Evolutionary conservation across 2,888 invertebrate species (phyloP).

Genomic region (Drosophila lutescens): DNA sequence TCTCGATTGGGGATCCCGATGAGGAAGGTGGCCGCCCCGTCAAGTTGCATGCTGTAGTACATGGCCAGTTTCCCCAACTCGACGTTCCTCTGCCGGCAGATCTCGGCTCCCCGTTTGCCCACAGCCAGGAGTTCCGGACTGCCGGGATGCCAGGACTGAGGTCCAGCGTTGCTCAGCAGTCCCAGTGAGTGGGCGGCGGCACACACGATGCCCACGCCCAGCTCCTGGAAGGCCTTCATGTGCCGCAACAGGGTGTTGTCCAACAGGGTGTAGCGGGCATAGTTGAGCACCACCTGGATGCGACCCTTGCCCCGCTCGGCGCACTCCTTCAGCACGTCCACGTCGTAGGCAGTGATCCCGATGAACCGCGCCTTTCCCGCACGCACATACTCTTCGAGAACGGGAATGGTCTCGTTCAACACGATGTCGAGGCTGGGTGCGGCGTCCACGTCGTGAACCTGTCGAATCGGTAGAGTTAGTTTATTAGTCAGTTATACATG

Average conservation of each 20-base stretch:
- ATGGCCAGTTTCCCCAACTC: constrained; percentile 85
- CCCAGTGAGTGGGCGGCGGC: constrained; percentile 94
- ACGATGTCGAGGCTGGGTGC: constrained; percentile 91
- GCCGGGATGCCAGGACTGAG: constrained; percentile 93
- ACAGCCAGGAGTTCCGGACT: constrained; percentile 84
- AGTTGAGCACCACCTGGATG: constrained; percentile 86
- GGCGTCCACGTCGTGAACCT: constrained; percentile 95
- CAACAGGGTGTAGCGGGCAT: constrained; percentile 91
- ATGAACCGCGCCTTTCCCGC: constrained; percentile 91
- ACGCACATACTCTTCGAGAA: constrained; percentile 89
- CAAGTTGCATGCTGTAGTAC: constrained; percentile 87
- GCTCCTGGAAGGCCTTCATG: constrained; percentile 86
- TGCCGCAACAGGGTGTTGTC: constrained; percentile 91
- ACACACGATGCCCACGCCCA: constrained; percentile 91
- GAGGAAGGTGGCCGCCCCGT: constrained; percentile 88
- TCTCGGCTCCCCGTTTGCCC: constrained; percentile 86
- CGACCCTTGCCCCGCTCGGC: constrained; percentile 87
- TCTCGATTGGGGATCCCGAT: constrained; percentile 90
- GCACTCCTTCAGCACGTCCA: constrained; percentile 89
- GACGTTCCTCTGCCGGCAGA: constrained; percentile 88
- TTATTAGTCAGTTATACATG: too few species aligned
- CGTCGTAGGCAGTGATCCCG: constrained; percentile 94
- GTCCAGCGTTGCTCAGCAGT: constrained; percentile 90
- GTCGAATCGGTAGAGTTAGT: too few species aligned
- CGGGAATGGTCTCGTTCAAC: constrained; percentile 93